These are phyloP conservation scores for Pholis gunnellus DNA, from an alignment of 2,113 vertebrate genomes.

Conservation along the genomic window DNA sequence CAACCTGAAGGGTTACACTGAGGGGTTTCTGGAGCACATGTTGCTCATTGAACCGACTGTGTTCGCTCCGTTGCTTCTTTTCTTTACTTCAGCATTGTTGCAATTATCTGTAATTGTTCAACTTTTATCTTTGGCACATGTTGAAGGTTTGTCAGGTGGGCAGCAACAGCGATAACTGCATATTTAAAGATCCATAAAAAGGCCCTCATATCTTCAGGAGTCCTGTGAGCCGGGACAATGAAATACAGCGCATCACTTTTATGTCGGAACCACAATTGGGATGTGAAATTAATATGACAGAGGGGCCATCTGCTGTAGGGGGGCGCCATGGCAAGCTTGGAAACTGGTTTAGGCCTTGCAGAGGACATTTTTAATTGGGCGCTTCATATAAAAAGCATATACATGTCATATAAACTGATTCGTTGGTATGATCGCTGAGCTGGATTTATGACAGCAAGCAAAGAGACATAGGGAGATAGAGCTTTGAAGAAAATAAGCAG, in stretches of 20 bases:
- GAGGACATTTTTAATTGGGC: constrained; percentile 79
- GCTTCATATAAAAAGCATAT: constrained; percentile 72
- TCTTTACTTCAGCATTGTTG: constrained; percentile 22
- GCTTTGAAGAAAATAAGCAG: constrained; percentile 7
- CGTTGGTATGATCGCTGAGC: constrained; percentile 42
- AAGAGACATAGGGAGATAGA: constrained; percentile 3
- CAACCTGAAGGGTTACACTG: neutral
- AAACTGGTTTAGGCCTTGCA: constrained; percentile 58
- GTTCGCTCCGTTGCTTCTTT: constrained; percentile 11
- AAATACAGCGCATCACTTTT: constrained; percentile 80
- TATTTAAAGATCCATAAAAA: constrained; percentile 75
- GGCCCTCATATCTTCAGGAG: constrained; percentile 54
- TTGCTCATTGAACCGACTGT: constrained; percentile 35
- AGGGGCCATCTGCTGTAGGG: constrained; percentile 65
- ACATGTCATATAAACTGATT: constrained; percentile 76
- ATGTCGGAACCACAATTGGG: constrained; percentile 72
- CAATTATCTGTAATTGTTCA: constrained; percentile 60
- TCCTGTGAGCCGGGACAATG: constrained; percentile 59
- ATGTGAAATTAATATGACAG: constrained; percentile 81
- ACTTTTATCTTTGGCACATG: constrained; percentile 72
- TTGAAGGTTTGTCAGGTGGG: constrained; percentile 66
- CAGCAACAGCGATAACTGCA: constrained; percentile 59
- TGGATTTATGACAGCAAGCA: constrained; percentile 58
- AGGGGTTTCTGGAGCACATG: constrained; percentile 34
- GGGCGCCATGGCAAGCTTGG: constrained; percentile 40